Evolutionary conservation across 2,888 invertebrate species (phyloP), one percentile per base, ranked within the genome.

Genomic region (Syritta pipiens): DNA sequence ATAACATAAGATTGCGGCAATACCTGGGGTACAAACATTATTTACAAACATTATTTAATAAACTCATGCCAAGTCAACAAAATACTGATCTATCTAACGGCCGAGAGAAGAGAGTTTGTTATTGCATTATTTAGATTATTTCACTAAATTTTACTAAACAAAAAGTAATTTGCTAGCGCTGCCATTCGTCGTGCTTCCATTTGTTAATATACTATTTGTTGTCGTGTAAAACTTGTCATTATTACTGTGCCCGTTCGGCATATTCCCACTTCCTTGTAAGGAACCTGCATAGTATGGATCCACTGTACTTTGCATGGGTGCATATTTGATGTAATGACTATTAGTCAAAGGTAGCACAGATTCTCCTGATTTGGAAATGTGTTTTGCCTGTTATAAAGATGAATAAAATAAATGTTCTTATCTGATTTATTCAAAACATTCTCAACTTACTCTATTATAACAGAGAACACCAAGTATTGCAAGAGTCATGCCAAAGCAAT

Each of bases 391-490:
- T 74, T n/a, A 87, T 88, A 82, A 79, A 51, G 71, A 75, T 71
- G 62, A 37, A 30, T 9, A n/a, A 20, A 46, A 42, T 65, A 1
- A 55, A 44, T 26, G 12, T 10, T 12, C 35, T 7, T 14, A 14
- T 12, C 19, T 2, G 7, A 3, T 48, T 35, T 4, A 4, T 4
- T 20, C 9, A 17, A 53, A 53, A 24, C 7, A 20, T 57, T 5
- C 3, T 19, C 10, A 49, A 82, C 84, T 84, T 87, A 94, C 94
- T 90, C 96, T 94, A 89, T 98, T 97, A 89, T 98, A 98, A 82
- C 92, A 92, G 42, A 98, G 91, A 72, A 98, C 98, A 75, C 98
- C 98, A 69, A 93, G 89, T 82, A 97, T 94, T 42, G 98, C 97
- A 83, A 96, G 88, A 81, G 94, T 90, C 97, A 98, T 98, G 79